These are phyloP conservation scores for Eutolmus rufibarbis DNA, from an alignment of 2,888 invertebrate species.

Conservation along the genomic window DNA sequence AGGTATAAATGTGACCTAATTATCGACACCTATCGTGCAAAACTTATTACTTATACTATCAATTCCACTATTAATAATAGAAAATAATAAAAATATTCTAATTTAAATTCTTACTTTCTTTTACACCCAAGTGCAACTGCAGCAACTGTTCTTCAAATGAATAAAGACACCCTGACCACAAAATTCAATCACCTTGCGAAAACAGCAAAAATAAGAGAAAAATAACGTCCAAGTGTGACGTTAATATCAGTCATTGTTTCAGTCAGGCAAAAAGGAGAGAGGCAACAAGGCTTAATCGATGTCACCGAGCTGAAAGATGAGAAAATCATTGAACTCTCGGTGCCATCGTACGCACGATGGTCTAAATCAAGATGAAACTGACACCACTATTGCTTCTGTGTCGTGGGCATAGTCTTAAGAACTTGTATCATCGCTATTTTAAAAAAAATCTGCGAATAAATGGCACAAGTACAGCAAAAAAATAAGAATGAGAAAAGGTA, in stretches of 20 bases:
- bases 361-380: constrained; percentile 3
- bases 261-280: background rate
- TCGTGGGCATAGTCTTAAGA: background rate
- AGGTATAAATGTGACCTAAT: too few relatives aligned
- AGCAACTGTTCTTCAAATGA: background rate
- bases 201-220: background rate
- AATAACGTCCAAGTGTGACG: background rate
- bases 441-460: background rate
- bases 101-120: background rate
- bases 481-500: background rate
- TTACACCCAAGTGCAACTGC: background rate
- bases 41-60: too few relatives aligned
- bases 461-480: background rate
- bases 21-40: too few relatives aligned
- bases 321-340: background rate
- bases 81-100: background rate
- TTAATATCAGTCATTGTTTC: background rate
- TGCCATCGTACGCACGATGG: background rate
- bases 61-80: background rate
- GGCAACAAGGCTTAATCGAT: background rate
- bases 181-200: background rate
- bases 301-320: background rate
- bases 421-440: background rate
- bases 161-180: background rate
- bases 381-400: background rate